Conservation (phyloP, 2,797 vertebrate species). For the Poecilia picta region DNA sequence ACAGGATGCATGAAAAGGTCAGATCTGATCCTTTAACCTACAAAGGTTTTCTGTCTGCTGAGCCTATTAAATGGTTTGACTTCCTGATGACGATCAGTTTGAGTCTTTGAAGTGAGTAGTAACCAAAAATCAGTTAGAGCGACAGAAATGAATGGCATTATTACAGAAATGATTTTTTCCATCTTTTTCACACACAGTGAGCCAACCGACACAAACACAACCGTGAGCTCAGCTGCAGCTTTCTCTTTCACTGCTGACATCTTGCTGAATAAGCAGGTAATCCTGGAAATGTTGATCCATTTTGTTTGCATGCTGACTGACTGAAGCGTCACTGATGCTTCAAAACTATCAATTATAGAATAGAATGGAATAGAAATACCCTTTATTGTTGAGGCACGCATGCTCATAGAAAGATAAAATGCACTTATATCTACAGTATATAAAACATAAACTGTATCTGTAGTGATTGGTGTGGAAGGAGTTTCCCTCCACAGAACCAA, state of each 20-base stretch:
- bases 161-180: background rate
- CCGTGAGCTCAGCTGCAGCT: background rate
- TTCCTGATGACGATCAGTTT: background rate
- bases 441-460: too few species aligned
- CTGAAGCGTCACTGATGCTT: background rate
- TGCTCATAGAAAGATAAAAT: too few species aligned
- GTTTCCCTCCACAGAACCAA: too few species aligned
- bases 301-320: background rate
- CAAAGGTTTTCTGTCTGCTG: background rate
- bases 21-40: constrained; percentile 3
- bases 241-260: background rate
- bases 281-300: background rate
- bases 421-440: too few species aligned
- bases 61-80: background rate
- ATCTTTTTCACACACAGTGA: background rate
- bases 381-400: too few species aligned
- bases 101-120: background rate
- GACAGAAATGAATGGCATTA: background rate
- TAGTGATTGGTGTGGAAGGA: too few species aligned
- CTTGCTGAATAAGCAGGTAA: background rate
- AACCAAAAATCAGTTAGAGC: background rate
- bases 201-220: background rate
- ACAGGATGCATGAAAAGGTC: constrained; percentile 11
- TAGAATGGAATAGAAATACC: too few species aligned
- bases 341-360: background rate